phyloP scores from a whole-genome alignment of 1,140 invertebrate species.

The Neotoxoptera formosana region DNA sequence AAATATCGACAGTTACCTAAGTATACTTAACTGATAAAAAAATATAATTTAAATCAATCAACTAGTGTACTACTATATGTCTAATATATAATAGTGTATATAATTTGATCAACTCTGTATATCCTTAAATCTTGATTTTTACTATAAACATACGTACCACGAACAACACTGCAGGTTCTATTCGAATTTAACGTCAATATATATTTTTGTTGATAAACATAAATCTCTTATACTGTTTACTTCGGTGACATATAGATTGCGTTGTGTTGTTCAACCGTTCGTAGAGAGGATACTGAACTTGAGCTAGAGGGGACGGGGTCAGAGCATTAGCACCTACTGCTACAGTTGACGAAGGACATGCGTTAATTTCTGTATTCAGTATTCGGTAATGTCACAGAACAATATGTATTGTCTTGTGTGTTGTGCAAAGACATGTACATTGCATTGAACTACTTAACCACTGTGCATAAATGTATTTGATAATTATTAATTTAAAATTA shows the following conservation, averaged over 20 bases:
- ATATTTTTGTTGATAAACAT: not conserved
- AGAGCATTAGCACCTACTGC: not conserved
- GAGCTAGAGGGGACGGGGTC: not conserved
- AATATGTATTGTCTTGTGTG: not conserved
- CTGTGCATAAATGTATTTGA: not conserved
- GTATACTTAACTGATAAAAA: not conserved
- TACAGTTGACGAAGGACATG: not conserved
- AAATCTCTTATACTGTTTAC: not conserved
- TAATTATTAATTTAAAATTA: not conserved
- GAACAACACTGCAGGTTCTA: not conserved
- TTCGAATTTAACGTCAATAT: not conserved
- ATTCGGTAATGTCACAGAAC: not conserved
- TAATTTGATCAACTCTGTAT: not conserved
- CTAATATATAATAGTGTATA: not conserved
- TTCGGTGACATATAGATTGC: not conserved
- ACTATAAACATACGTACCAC: too few species aligned
- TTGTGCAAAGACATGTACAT: not conserved
- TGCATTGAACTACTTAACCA: not conserved
- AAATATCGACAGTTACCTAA: too few species aligned
- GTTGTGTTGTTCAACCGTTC: not conserved
- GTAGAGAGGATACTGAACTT: not conserved
- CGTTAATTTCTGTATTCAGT: not conserved
- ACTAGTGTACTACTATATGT: too few species aligned
- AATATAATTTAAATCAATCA: not conserved
- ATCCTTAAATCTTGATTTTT: not conserved